Percentiles rank a stretch among this genome's conserved stretches.
Evolutionary conservation across 1,140 invertebrate species (phyloP).

Genomic region (Acromyrmex charruanus): DNA sequence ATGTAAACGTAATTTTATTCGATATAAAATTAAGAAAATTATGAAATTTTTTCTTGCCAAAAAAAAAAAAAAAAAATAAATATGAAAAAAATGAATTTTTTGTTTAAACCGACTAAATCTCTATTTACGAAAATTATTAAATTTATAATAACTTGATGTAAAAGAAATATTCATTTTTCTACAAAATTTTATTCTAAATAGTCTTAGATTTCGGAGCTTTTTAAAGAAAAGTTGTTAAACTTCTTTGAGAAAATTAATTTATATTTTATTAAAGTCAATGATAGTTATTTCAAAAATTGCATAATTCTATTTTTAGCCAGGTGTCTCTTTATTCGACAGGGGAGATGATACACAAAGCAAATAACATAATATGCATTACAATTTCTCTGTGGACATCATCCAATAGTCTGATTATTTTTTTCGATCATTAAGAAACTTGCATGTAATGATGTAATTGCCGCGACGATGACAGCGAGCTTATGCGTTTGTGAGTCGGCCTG

Average conservation of each 20-base stretch:
- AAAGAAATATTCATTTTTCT: neutral
- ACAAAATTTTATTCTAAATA: neutral
- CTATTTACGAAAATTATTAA: neutral
- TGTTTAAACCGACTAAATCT: neutral
- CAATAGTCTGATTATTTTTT: constrained; percentile 18
- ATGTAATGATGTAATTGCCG: constrained; percentile 17
- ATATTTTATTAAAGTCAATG: neutral
- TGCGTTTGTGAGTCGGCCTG: constrained; percentile 74
- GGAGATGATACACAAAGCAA: neutral
- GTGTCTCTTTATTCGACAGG: neutral
- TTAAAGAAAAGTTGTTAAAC: neutral
- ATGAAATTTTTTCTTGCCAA: neutral
- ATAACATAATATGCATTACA: neutral
- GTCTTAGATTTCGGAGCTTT: neutral
- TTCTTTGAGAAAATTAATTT: neutral
- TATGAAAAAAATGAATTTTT: neutral
- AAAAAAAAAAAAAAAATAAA: neutral
- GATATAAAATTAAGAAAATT: neutral
- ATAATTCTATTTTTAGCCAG: neutral
- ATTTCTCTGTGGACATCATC: neutral
- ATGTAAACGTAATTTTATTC: neutral
- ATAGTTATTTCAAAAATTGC: neutral
- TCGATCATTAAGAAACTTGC: neutral
- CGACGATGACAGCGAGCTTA: neutral
- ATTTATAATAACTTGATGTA: neutral